These are phyloP conservation scores for Mesoligia furuncula DNA, from an alignment of 2,888 invertebrate species.

Conservation along the genomic window DNA sequence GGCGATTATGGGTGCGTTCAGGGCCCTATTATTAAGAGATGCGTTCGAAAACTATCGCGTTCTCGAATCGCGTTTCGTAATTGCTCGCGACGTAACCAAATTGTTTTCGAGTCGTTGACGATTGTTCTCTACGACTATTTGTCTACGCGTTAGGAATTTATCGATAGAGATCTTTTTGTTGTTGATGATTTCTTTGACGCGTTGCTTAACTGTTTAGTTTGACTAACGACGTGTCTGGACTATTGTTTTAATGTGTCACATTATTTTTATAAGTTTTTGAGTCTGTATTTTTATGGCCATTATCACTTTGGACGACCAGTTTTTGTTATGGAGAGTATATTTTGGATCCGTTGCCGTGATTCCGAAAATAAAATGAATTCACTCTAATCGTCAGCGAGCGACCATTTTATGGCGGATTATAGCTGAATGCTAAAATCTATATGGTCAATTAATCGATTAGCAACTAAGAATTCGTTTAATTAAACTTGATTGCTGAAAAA, in stretches of 20 bases:
- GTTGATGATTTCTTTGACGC: slow-evolving; percentile 82
- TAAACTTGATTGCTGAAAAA: slow-evolving; percentile 33
- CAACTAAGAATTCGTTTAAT: slow-evolving; percentile 46
- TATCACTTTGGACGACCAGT: slow-evolving; percentile 49
- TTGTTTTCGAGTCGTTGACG: slow-evolving; percentile 88
- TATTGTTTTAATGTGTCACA: slow-evolving; percentile 65
- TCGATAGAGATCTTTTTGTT: slow-evolving; percentile 82
- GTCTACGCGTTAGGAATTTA: slow-evolving; percentile 84
- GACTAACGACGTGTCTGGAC: slow-evolving; percentile 64
- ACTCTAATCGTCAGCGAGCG: slow-evolving; percentile 37
- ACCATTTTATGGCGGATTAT: slow-evolving; percentile 57
- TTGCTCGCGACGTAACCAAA: slow-evolving; percentile 87
- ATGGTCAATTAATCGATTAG: slow-evolving; percentile 64
- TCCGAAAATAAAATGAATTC: slow-evolving; percentile 46
- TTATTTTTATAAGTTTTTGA: slow-evolving; percentile 38
- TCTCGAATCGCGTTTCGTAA: slow-evolving; percentile 86
- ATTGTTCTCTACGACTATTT: slow-evolving; percentile 89
- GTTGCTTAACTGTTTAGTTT: slow-evolving; percentile 68
- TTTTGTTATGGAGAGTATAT: slow-evolving; percentile 20
- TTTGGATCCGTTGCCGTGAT: slow-evolving; percentile 30
- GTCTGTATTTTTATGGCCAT: slow-evolving; percentile 34
- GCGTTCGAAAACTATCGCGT: slow-evolving; percentile 84
- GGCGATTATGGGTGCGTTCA: slow-evolving; percentile 81
- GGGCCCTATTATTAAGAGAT: slow-evolving; percentile 87
- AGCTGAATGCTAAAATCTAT: slow-evolving; percentile 45